phyloP scores from a whole-genome alignment of 2,797 vertebrate genomes.

The Rhinophrynus dorsalis region DNA sequence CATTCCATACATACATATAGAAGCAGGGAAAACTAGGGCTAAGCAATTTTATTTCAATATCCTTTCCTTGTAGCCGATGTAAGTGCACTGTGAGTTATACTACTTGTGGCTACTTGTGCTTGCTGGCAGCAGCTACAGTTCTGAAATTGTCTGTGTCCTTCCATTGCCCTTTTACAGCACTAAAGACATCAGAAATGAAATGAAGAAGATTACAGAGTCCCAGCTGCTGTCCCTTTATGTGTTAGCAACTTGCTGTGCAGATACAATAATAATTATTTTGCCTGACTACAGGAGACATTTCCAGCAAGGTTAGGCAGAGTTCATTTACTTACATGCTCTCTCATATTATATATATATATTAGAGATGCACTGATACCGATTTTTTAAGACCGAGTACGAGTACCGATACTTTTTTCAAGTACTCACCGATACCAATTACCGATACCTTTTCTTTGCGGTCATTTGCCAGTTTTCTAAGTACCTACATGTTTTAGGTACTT shows the following conservation, averaged over 20 bases:
- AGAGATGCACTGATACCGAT: too few species aligned
- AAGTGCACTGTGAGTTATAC: neutral
- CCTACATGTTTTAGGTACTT: too few species aligned
- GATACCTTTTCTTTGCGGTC: too few species aligned
- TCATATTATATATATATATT: too few species aligned
- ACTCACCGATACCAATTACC: too few species aligned
- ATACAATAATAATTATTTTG: conserved; percentile 32
- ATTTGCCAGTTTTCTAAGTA: too few species aligned
- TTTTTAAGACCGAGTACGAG: too few species aligned
- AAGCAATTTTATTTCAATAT: too few species aligned
- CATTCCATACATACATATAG: too few species aligned
- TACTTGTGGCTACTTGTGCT: neutral
- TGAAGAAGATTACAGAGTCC: conserved; percentile 20
- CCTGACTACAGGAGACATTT: conserved; percentile 37
- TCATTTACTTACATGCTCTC: conserved; percentile 15
- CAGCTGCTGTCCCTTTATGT: conserved; percentile 35
- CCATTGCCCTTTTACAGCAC: conserved; percentile 29
- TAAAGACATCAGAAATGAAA: conserved; percentile 33
- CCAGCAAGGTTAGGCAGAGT: conserved; percentile 42
- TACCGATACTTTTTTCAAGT: too few species aligned
- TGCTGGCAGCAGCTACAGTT: neutral
- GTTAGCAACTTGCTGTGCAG: conserved; percentile 18
- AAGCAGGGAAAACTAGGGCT: too few species aligned
- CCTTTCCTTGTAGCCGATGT: neutral
- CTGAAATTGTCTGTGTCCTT: conserved; percentile 16